Conservation (phyloP, 2,888 invertebrate species). For the Sinhomidia bicolor region DNA sequence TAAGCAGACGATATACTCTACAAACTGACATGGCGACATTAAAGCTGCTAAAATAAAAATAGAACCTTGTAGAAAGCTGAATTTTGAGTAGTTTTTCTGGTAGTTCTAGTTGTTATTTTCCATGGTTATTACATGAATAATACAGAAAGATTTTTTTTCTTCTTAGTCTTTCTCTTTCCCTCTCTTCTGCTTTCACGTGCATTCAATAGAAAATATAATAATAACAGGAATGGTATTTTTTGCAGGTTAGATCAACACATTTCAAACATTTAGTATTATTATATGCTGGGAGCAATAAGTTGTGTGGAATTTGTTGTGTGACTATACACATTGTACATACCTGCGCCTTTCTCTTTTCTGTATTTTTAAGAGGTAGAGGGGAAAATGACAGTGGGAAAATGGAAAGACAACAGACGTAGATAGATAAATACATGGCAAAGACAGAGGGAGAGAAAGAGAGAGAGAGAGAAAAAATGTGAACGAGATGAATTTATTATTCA, state of each 20-base stretch:
- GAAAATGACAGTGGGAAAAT: too few species aligned
- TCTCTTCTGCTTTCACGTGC: background rate
- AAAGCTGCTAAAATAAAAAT: constrained; percentile 32
- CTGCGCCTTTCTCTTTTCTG: too few species aligned
- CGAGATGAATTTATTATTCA: constrained; percentile 39
- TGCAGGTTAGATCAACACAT: too few species aligned
- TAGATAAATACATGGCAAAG: too few species aligned
- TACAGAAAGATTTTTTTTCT: constrained; percentile 4
- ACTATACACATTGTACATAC: too few species aligned
- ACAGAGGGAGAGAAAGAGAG: background rate
- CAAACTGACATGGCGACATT: constrained; percentile 16
- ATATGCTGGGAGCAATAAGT: too few species aligned
- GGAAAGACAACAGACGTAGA: too few species aligned
- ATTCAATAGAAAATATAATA: background rate
- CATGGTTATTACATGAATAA: constrained; percentile 46
- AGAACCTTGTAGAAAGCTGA: constrained; percentile 10
- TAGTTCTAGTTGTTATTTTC: constrained; percentile 5
- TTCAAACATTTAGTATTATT: too few species aligned
- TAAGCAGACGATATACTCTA: too few species aligned
- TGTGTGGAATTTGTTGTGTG: background rate
- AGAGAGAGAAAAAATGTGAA: background rate
- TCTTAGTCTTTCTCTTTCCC: background rate
- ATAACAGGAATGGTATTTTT: background rate
- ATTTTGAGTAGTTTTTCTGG: background rate
- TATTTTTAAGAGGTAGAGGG: too few species aligned